phyloP scores from a whole-genome alignment of 1,140 invertebrate genomes.

The Drosophila asahinai region DNA sequence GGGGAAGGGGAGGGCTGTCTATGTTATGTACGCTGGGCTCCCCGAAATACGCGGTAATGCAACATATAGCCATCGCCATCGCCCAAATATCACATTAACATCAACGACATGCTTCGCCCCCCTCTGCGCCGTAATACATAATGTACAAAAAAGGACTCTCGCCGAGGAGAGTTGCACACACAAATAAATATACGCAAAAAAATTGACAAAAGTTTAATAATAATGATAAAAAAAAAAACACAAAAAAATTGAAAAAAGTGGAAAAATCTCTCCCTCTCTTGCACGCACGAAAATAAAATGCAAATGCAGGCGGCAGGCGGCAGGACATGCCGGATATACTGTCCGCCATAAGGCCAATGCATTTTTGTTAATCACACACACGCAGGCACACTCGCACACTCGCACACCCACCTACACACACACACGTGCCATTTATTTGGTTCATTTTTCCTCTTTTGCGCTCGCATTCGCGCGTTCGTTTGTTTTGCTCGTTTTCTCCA shows the following conservation, averaged over 20 bases:
- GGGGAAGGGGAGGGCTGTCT: constrained; percentile 2
- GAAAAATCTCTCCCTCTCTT: constrained; percentile 45
- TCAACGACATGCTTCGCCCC: constrained; percentile 46
- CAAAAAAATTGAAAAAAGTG: background rate
- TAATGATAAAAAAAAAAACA: constrained; percentile 25
- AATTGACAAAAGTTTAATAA: constrained; percentile 50
- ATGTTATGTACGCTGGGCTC: constrained; percentile 30
- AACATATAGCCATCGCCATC: constrained; percentile 5
- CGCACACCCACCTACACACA: background rate
- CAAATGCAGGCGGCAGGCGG: constrained; percentile 59
- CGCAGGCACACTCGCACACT: constrained; percentile 1
- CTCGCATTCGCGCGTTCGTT: constrained; percentile 47
- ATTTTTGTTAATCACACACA: constrained; percentile 72
- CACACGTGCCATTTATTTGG: constrained; percentile 61
- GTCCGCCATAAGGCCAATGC: constrained; percentile 68
- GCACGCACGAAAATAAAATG: constrained; percentile 78
- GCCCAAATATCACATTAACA: constrained; percentile 67
- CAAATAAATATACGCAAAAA: constrained; percentile 40
- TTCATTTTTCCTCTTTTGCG: constrained; percentile 71
- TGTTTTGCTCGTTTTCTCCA: constrained; percentile 81
- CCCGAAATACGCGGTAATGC: constrained; percentile 38
- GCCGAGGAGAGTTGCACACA: constrained; percentile 28
- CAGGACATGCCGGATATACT: constrained; percentile 30
- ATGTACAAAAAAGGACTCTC: constrained; percentile 45
- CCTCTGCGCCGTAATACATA: constrained; percentile 26